Base-by-base conservation (phyloP, 2,797 vertebrate genomes). In the Distichodus sexfasciatus region DNA sequence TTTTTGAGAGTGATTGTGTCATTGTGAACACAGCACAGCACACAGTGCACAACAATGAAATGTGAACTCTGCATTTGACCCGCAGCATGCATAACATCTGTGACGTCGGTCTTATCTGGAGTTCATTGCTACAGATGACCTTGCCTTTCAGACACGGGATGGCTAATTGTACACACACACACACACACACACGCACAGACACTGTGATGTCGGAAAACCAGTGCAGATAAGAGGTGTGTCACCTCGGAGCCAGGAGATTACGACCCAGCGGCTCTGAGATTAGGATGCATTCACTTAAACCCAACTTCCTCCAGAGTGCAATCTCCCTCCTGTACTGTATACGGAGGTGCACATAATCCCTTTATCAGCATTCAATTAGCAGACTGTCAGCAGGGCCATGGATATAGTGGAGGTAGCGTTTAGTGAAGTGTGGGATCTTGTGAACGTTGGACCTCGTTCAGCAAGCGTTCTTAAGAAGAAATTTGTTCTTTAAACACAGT, bases 341-440 rank as follows among this genome's bases (percentile, higher is more conserved):
- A 75, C 38, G 46, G 68, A 69, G 64, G 70, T 66, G 63, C 50
- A 58, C 47, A 69, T 74, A 80, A 78, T 74, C 64, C 73, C 63
- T 76, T 78, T 69, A 78, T 76, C 64, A 65, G 60, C 65, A 68
- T 68, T 69, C 67, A 60, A 69, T 76, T 67, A 75, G 62, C 17
- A 48, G 12, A 63, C 29, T 35, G 41, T 65, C 74, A 76, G 58
- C 76, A 69, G 68, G 70, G 62, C 46, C 38, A 63, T 64, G 23
- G 69, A 73, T 55, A 72, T 58, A 43, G 55, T 57, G 66, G 59
- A 72, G 69, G 31, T 58, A 33, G 31, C 17, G 23, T 72, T 78
- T 65, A 72, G 53, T 59, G 55, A 63, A 47, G 28, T 48, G 75
- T 26, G 50, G 71, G 35, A 72, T 68, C 40, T 65, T 10, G 26